Conservation (phyloP, 2,888 invertebrate genomes). For the Euplexia lucipara region DNA sequence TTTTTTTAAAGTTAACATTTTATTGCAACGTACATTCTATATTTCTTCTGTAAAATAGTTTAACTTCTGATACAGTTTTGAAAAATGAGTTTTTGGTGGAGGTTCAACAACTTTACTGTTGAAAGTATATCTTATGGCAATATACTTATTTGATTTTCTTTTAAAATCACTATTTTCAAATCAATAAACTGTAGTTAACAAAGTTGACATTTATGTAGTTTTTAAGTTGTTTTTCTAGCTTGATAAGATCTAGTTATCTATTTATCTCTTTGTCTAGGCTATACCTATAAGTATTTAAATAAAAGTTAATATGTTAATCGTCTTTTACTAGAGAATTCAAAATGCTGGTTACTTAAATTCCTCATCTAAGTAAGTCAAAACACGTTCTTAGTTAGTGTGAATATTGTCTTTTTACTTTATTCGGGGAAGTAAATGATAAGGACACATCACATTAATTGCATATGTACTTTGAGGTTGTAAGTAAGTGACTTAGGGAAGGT, state of each 20-base stretch:
- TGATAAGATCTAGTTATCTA: conserved; percentile 12
- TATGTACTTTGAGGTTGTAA: too few relatives aligned
- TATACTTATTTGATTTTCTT: neutral
- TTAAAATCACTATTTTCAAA: conserved; percentile 23
- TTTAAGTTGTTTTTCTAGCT: conserved; percentile 7
- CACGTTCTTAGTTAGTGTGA: neutral
- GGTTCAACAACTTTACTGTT: conserved; percentile 15
- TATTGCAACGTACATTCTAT: neutral
- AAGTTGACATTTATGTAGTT: conserved; percentile 33
- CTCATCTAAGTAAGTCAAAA: too few relatives aligned
- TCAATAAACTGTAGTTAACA: conserved; percentile 34
- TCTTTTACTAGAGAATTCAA: neutral
- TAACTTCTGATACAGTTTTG: neutral
- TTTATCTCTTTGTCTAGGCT: neutral
- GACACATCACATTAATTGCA: too few relatives aligned
- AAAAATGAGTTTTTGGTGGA: conserved; percentile 30
- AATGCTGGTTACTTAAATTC: neutral
- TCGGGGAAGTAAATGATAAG: too few relatives aligned
- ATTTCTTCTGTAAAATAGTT: neutral
- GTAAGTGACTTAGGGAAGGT: too few relatives aligned
- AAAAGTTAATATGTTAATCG: conserved; percentile 26
- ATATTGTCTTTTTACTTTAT: too few relatives aligned
- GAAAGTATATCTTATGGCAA: neutral
- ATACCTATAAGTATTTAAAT: conserved; percentile 21
- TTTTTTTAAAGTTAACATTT: neutral